Conservation (phyloP, 2,888 invertebrate species). For the Phytoseiulus persimilis region DNA sequence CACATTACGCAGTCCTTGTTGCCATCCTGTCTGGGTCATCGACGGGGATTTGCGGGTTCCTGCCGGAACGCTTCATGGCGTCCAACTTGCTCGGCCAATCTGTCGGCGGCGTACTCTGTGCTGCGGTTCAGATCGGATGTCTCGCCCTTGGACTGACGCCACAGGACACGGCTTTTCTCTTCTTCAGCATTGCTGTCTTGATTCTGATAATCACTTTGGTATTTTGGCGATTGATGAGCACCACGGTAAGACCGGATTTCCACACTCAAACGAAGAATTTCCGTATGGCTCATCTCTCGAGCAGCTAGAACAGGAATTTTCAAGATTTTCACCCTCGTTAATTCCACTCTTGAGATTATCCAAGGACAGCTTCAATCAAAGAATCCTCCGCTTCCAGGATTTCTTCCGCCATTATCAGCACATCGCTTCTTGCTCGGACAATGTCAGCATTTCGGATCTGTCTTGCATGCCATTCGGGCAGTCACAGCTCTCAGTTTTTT, state of each 20-base stretch:
- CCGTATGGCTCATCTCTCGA: too few species aligned
- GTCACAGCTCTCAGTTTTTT: not conserved
- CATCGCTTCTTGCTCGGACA: not conserved
- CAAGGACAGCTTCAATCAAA: too few species aligned
- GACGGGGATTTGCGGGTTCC: not conserved
- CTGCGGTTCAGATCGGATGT: not conserved
- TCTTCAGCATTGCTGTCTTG: not conserved
- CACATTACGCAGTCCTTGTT: not conserved
- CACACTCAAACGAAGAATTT: too few species aligned
- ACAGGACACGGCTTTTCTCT: not conserved
- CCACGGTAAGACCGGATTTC: not conserved
- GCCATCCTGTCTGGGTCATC: not conserved
- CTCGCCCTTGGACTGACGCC: not conserved
- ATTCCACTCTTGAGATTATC: too few species aligned
- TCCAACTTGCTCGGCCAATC: not conserved
- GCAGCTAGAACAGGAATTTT: too few species aligned
- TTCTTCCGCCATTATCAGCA: not conserved
- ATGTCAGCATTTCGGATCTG: not conserved
- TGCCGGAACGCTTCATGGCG: not conserved
- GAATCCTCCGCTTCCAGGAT: not conserved
- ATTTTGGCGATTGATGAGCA: not conserved
- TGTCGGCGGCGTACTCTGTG: not conserved
- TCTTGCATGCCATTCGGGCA: not conserved
- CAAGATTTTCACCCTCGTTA: too few species aligned
- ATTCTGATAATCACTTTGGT: not conserved